Evolutionary conservation across 2,113 vertebrate species (phyloP), one percentile per base, ranked within the genome.

Genomic region (Fregetta grallaria): DNA sequence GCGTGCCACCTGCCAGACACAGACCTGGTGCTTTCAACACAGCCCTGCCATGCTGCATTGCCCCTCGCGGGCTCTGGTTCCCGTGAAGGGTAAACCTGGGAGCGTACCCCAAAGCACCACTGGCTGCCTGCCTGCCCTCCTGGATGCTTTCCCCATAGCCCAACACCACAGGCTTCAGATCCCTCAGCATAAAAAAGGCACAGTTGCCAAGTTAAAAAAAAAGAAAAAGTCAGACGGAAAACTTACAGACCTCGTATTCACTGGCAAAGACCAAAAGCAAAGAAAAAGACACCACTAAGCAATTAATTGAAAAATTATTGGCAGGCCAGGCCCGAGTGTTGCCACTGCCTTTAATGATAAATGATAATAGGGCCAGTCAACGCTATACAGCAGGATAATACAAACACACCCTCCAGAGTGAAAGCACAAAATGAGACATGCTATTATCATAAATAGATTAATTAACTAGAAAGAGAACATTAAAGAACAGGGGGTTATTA

Each of bases 391-490:
- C 45, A 75, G 55, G 78, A 90, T 96, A 94, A 94, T 86, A 83
- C 44, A 92, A 95, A 95, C 89, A 91, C 92, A 92, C 80, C 88
- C 89, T 95, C 94, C 82, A 78, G 66, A 96, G 91, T 56, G 40
- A 95, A 90, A 89, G 70, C 77, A 82, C 62, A 91, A 95, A 94
- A 94, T 79, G 91, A 95, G 97, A 94, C 92, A 65, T 76, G 87
- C 83, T 81, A 91, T 96, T 96, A 96, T 89, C 94, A 94, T 94
- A 94, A 96, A 96, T 80, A 96, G 94, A 93, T 97, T 96, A 94
- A 97, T 97, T 96, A 97, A 95, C 85, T 94, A 92, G 86, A 91
- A 92, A 85, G 74, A 91, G 83, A 85, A 85, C 73, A 90, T 95
- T 95, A 92, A 96, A 91, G 89, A 96, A 73, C 74, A 88, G 77